Conservation (phyloP, 2,113 vertebrate genomes). For the Azemiops feae region DNA sequence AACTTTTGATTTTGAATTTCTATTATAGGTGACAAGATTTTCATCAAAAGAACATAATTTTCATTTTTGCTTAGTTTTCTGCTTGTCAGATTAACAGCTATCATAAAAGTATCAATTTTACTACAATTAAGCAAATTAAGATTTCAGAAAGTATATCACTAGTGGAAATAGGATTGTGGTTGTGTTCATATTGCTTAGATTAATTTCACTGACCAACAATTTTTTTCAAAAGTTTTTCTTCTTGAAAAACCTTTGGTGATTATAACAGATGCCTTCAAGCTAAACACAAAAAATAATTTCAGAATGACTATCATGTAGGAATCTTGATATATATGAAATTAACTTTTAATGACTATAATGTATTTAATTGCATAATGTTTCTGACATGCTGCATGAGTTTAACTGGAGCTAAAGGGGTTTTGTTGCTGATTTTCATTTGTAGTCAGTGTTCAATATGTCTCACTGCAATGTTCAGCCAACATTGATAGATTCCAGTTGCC, state of each 20-base stretch:
- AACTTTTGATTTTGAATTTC: slow-evolving; percentile 37
- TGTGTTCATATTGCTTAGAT: neutral
- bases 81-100: slow-evolving; percentile 18
- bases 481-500: neutral
- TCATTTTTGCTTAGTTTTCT: slow-evolving; percentile 16
- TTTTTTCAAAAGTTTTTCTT: neutral
- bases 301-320: neutral
- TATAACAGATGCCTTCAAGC: neutral
- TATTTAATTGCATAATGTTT: neutral
- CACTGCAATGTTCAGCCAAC: neutral
- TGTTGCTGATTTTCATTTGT: neutral
- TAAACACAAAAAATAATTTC: neutral
- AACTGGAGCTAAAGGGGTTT: neutral
- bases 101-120: slow-evolving; percentile 33
- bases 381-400: neutral
- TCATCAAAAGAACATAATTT: slow-evolving; percentile 11
- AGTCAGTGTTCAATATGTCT: neutral
- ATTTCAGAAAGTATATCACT: neutral
- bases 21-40: slow-evolving; percentile 42
- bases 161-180: neutral
- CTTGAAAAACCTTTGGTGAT: neutral
- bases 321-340: neutral
- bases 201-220: neutral
- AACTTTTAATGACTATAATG: neutral
- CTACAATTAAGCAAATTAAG: neutral